Base-by-base conservation (phyloP, 2,797 vertebrate genomes). In the Neopelma chrysocephalum region DNA sequence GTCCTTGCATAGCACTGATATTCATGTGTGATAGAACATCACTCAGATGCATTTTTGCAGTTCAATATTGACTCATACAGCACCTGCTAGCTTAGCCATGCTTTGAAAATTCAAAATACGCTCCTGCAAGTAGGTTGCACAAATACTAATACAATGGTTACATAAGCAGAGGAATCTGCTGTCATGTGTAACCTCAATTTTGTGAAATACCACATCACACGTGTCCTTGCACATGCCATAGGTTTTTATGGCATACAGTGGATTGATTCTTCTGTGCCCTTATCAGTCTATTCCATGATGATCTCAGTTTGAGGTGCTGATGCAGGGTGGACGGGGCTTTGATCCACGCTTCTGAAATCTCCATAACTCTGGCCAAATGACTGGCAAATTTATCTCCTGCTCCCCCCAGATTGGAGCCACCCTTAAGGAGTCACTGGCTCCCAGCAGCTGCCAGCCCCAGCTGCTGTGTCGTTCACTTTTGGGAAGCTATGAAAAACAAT, bases 241-340 rank as follows among this genome's bases (percentile, higher is more conserved):
- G 26, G 17, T 48, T 73, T 91, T 86, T 16, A 15, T 27, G 31
- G 34, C 25, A 25, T 12, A 58, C 9, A 19, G 32, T 15, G 60
- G 23, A 83, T 91, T 78, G 87, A 94, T 91, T 94, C 87, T 70
- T 89, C 85, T 88, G 31, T 79, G 73, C 32, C 66, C 62, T 51
- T 60, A 45, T 72, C 51, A 62, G 4, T 77, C 80, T 48, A 10
- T 84, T 54, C 75, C 69, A 31, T 16, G 20, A 36, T 47, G 22
- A 43, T 68, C 51, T 91, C 56, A 14, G 61, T 68, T 57, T 50
- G 82, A 78, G 87, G 69, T 43, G 57, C 22, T 1, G 6, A 21
- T 79, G 88, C 0, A 5, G 38, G 1, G 0, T 36, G 40, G 57
- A 36, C 42, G 22, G 68, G 25, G 38, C 60, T 87, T 73, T 87